A percentile compares a stretch with the other conserved stretches of the same genome.
These are phyloP conservation scores for Peromyscus californicus DNA, from an alignment of 2,113 vertebrate species.

Conservation along the genomic window DNA sequence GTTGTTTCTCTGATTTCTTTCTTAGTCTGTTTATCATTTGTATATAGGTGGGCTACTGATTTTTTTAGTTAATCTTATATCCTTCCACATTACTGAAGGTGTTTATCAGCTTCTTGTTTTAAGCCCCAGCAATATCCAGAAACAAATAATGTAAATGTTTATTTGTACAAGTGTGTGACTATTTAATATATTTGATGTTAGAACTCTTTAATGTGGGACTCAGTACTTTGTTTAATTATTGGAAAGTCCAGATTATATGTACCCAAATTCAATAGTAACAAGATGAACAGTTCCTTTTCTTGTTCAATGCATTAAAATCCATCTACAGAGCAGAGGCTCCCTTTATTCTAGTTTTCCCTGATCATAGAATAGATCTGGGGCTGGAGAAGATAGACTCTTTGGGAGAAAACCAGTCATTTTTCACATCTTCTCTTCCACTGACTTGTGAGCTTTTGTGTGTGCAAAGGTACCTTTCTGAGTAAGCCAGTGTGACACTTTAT, in stretches of 20 bases:
- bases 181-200: neutral
- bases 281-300: slow-evolving; percentile 31
- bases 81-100: too few species aligned
- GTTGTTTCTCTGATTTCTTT: too few species aligned
- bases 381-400: neutral
- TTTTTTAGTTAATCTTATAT: too few species aligned
- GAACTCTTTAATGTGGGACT: neutral
- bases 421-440: neutral
- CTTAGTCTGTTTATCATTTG: too few species aligned
- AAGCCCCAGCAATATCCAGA: neutral
- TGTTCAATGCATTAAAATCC: neutral
- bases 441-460: neutral
- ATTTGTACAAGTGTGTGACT: neutral
- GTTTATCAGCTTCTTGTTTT: neutral
- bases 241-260: neutral
- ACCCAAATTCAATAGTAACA: neutral
- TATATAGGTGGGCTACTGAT: too few species aligned
- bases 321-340: neutral
- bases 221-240: neutral
- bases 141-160: neutral
- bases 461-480: neutral
- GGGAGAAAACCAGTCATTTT: neutral
- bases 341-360: neutral
- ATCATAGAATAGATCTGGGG: neutral
- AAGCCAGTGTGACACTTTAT: neutral